A percentile compares a stretch with the other conserved stretches of the same genome.
These are phyloP conservation scores for Thecocarcelia acutangulata DNA, from an alignment of 2,888 invertebrate genomes.

Conservation along the genomic window DNA sequence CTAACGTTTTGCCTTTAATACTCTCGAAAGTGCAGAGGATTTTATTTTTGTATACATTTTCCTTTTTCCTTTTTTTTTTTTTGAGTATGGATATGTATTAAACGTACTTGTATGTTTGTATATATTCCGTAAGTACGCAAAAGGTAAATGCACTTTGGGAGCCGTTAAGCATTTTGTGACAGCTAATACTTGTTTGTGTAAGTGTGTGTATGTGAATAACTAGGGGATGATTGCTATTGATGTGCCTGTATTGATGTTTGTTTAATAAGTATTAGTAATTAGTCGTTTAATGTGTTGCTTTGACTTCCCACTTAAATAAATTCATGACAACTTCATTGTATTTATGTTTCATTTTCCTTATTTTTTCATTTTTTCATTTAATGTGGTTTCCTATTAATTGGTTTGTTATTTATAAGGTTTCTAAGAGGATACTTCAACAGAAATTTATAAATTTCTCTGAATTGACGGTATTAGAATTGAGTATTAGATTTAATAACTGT, in stretches of 20 bases:
- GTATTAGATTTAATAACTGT: not conserved
- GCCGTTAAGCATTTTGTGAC: slow-evolving; percentile 18
- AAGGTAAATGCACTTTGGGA: slow-evolving; percentile 64
- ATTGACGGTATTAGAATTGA: not conserved
- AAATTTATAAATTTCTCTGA: slow-evolving; percentile 27
- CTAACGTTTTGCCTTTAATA: slow-evolving; percentile 11
- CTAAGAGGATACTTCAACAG: slow-evolving; percentile 2
- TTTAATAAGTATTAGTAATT: slow-evolving; percentile 58
- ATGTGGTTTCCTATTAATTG: slow-evolving; percentile 43
- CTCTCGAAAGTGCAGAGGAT: slow-evolving; percentile 12
- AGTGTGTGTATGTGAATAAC: not conserved
- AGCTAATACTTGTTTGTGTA: slow-evolving; percentile 20
- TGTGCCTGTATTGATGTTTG: slow-evolving; percentile 15
- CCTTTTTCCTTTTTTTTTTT: slow-evolving; percentile 6
- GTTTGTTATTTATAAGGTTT: slow-evolving; percentile 40
- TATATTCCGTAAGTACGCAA: slow-evolving; percentile 1
- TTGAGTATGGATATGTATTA: too few relatives aligned
- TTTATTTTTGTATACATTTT: not conserved
- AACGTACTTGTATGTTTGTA: too few relatives aligned
- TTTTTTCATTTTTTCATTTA: slow-evolving; percentile 21
- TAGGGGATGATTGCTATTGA: slow-evolving; percentile 15
- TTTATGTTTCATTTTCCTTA: slow-evolving; percentile 31
- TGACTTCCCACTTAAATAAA: slow-evolving; percentile 39
- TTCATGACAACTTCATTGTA: slow-evolving; percentile 60
- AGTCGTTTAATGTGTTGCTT: slow-evolving; percentile 49